phyloP scores from a whole-genome alignment of 2,797 vertebrate genomes.

The Tapera naevia region DNA sequence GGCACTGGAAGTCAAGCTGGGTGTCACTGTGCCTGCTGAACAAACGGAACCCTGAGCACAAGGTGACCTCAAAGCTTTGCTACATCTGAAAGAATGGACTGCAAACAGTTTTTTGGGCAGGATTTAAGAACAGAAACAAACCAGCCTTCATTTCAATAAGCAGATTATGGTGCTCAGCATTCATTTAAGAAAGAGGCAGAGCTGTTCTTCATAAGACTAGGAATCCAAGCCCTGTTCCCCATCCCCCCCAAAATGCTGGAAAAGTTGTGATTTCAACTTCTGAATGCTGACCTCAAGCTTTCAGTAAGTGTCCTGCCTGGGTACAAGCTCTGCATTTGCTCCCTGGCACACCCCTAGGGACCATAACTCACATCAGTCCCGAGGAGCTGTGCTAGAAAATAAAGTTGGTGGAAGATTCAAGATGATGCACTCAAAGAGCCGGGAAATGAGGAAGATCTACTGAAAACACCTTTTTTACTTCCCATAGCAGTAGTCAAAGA shows the following conservation, averaged over 20 bases:
- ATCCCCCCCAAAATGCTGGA: not conserved
- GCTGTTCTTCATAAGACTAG: not conserved
- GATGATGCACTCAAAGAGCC: too few species aligned
- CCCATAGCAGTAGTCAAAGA: not conserved
- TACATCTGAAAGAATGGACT: fast-evolving
- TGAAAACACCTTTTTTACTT: not conserved
- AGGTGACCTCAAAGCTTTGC: not conserved
- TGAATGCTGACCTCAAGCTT: not conserved
- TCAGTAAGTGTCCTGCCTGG: not conserved
- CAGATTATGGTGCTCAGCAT: not conserved
- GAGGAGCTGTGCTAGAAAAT: not conserved
- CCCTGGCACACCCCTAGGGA: not conserved
- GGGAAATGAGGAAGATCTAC: not conserved
- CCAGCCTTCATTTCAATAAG: not conserved
- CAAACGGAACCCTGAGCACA: fast-evolving
- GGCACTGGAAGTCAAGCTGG: not conserved
- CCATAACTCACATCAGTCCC: not conserved
- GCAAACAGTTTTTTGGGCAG: not conserved
- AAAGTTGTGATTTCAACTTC: not conserved
- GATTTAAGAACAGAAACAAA: not conserved
- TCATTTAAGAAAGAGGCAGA: not conserved
- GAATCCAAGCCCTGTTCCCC: not conserved
- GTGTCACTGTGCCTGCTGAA: fast-evolving
- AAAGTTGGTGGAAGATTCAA: not conserved
- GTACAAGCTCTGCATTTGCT: fast-evolving